Evolutionary conservation across 2,888 invertebrate species (phyloP).

Genomic region (Hirtodrosophila duncani): DNA sequence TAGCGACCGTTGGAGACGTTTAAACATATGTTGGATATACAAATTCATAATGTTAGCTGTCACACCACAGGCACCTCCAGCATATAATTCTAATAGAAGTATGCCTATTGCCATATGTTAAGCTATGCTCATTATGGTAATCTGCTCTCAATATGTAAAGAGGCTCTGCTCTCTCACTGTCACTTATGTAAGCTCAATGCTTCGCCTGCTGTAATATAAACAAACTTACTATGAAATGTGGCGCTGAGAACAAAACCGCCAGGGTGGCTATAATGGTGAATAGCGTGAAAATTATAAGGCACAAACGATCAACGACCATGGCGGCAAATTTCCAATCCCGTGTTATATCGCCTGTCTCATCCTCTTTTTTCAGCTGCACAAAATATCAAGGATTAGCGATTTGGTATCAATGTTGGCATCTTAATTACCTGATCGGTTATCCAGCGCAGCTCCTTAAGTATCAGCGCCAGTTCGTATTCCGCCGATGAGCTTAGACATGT

Average conservation of each 20-base stretch:
- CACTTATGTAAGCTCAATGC: too few relatives aligned
- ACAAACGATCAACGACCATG: slow-evolving; percentile 99
- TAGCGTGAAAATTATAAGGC: slow-evolving; percentile 99
- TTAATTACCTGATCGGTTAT: slow-evolving; percentile 89
- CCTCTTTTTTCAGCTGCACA: slow-evolving; percentile 90
- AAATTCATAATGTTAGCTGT: too few relatives aligned
- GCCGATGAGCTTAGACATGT: slow-evolving; percentile 89
- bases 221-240: slow-evolving; percentile 91
- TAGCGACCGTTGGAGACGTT: too few relatives aligned
- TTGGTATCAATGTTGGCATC: not conserved
- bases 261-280: slow-evolving; percentile 97
- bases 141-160: too few relatives aligned
- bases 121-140: too few relatives aligned
- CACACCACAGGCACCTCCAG: too few relatives aligned
- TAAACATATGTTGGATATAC: too few relatives aligned
- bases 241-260: slow-evolving; percentile 96
- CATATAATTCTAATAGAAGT: too few relatives aligned
- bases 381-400: too few relatives aligned
- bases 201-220: not conserved
- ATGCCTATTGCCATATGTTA: too few relatives aligned
- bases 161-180: too few relatives aligned
- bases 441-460: slow-evolving; percentile 94
- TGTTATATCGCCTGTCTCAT: slow-evolving; percentile 94
- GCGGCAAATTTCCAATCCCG: slow-evolving; percentile 99
- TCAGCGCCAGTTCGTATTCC: slow-evolving; percentile 94